phyloP scores from a whole-genome alignment of 2,888 invertebrate species.

The Trypoxylon attenuatum region DNA sequence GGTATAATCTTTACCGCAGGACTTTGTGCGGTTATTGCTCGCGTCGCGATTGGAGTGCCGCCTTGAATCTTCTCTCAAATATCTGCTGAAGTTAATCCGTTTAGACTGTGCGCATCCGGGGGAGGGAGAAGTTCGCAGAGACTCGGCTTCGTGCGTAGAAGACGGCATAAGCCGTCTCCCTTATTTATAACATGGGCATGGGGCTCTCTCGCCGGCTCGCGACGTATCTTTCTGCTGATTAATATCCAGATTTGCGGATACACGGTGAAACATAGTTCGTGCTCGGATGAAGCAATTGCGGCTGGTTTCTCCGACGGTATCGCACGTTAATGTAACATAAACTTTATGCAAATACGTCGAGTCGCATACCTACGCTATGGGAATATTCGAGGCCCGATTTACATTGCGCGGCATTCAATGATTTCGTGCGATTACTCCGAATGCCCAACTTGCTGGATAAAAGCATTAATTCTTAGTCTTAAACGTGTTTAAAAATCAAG shows the following conservation, averaged over 20 bases:
- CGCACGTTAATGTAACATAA: slow-evolving; percentile 48
- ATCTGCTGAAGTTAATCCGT: neutral
- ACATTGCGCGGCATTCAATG: neutral
- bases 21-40: no score
- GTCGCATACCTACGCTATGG: neutral
- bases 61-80: neutral
- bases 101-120: neutral
- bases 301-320: slow-evolving; percentile 67
- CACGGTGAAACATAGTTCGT: slow-evolving; percentile 62
- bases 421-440: no score
- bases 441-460: no score
- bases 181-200: neutral
- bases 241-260: slow-evolving; percentile 67
- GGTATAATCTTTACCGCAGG: no score
- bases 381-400: neutral
- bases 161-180: neutral
- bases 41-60: no score
- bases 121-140: neutral
- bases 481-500: no score
- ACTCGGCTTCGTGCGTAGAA: neutral
- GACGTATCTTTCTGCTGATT: slow-evolving; percentile 54
- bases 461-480: no score
- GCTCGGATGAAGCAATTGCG: slow-evolving; percentile 71
- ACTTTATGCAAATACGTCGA: neutral
- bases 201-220: neutral